phyloP scores from a whole-genome alignment of 2,797 vertebrate genomes.

The Darevskia mixta region DNA sequence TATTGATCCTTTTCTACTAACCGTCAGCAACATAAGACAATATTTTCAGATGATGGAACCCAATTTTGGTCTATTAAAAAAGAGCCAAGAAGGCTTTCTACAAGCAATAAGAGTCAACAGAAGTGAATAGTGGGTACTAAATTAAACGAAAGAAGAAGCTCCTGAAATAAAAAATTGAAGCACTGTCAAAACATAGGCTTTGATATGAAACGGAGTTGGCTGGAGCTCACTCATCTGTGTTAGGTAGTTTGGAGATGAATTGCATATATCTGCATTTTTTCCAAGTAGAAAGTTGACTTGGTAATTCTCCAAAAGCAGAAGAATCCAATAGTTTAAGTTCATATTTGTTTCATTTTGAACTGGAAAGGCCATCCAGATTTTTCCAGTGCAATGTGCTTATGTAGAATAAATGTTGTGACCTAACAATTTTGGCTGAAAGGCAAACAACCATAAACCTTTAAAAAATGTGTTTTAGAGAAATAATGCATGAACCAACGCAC shows the following conservation, averaged over 20 bases:
- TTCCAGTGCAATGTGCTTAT: conserved; percentile 34
- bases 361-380: conserved; percentile 29
- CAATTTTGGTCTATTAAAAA: conserved; percentile 34
- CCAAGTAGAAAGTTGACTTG: conserved; percentile 56
- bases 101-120: conserved; percentile 34
- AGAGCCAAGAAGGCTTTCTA: conserved; percentile 42
- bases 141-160: conserved; percentile 51
- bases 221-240: conserved; percentile 60
- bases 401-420: background rate
- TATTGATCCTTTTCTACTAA: conserved; percentile 20
- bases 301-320: conserved; percentile 30
- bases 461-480: conserved; percentile 34
- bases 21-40: conserved; percentile 28
- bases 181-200: conserved; percentile 55
- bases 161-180: conserved; percentile 59
- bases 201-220: conserved; percentile 53
- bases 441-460: conserved; percentile 4
- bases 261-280: conserved; percentile 42
- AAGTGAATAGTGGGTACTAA: conserved; percentile 48
- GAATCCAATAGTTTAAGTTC: conserved; percentile 57
- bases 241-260: conserved; percentile 53
- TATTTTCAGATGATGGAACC: conserved; percentile 43
- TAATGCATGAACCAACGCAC: background rate
- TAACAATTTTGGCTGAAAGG: conserved; percentile 16
- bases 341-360: conserved; percentile 58